Percentiles rank a stretch among this genome's conserved stretches.
Evolutionary conservation across 2,797 vertebrate genomes (phyloP).

Genomic region (Prionace glauca): DNA sequence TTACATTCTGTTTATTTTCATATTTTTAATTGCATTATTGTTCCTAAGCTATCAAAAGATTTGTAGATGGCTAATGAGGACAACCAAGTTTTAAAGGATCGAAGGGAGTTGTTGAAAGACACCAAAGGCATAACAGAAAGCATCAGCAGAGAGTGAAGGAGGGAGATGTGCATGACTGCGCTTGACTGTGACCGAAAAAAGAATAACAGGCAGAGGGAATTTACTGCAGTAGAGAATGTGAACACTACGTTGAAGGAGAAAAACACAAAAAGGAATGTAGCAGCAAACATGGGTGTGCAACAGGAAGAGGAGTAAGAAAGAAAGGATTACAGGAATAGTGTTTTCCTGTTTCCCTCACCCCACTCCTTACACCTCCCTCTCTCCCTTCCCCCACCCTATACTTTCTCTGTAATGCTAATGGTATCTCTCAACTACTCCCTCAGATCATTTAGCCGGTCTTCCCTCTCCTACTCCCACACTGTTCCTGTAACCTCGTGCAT

Average conservation of each 20-base stretch:
- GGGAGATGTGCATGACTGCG: no score
- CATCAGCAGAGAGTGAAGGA: no score
- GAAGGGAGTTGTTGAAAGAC: neutral
- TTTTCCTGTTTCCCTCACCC: no score
- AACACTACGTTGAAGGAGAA: neutral
- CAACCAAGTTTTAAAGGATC: neutral
- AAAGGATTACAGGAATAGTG: neutral
- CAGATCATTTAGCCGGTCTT: no score
- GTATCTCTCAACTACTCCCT: no score
- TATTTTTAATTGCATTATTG: neutral
- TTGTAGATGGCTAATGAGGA: neutral
- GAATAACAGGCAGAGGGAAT: neutral
- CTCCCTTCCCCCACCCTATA: no score
- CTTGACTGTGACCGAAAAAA: neutral
- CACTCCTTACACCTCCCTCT: no score
- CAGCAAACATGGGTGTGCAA: accelerated
- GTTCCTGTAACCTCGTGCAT: no score
- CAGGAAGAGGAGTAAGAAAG: neutral
- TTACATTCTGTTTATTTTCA: neutral
- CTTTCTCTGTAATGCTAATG: no score
- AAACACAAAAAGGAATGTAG: neutral
- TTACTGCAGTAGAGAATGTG: neutral
- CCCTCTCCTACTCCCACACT: no score
- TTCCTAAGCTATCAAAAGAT: neutral
- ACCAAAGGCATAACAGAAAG: slow-evolving; percentile 31